phyloP scores from a whole-genome alignment of 1,140 invertebrate species.

The Cecropterus lyciades region DNA sequence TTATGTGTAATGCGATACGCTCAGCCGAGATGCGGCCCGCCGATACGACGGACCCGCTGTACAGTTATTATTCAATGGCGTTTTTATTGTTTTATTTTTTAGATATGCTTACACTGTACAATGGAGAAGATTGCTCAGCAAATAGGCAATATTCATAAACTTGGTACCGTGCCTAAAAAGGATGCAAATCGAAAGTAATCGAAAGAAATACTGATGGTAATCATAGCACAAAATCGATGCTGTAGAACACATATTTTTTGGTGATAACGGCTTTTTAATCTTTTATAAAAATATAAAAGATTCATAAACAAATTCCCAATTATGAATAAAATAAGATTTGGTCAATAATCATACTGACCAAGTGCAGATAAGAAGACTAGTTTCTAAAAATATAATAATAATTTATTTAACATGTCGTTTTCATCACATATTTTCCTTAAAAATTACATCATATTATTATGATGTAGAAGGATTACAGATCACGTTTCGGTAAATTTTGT shows the following conservation, averaged over 20 bases:
- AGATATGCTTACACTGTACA: slow-evolving; percentile 26
- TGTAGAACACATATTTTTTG: not conserved
- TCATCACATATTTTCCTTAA: no score
- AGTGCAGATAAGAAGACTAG: no score
- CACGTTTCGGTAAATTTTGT: no score
- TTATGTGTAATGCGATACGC: slow-evolving; percentile 78
- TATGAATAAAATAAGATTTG: no score
- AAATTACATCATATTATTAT: no score
- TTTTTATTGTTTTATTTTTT: slow-evolving; percentile 67
- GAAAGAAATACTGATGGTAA: slow-evolving; percentile 2
- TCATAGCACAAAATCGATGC: not conserved
- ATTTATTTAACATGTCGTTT: no score
- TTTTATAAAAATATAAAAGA: no score
- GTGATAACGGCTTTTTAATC: no score
- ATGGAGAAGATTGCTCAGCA: slow-evolving; percentile 29
- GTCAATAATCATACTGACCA: no score
- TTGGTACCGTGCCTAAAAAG: slow-evolving; percentile 28
- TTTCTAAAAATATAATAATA: no score
- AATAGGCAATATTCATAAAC: slow-evolving; percentile 35
- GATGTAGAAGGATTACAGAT: no score
- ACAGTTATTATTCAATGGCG: slow-evolving; percentile 70
- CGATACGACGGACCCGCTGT: slow-evolving; percentile 60
- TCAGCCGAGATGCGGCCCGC: slow-evolving; percentile 56
- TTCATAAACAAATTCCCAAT: no score
- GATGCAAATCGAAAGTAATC: slow-evolving; percentile 30